Conservation (phyloP, 2,888 invertebrate species). For the Cephus sareptanus region DNA sequence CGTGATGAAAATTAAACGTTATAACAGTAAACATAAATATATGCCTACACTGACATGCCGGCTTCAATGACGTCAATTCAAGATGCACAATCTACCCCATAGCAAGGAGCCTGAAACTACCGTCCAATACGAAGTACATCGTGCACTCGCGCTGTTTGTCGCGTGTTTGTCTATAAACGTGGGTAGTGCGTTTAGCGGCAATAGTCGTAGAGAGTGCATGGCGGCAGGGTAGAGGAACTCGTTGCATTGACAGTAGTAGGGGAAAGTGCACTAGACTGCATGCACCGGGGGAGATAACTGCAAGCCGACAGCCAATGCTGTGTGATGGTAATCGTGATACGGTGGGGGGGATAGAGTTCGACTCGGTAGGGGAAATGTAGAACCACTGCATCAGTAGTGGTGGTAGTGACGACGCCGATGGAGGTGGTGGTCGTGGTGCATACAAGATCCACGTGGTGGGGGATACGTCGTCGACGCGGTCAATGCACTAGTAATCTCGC, state of each 20-base stretch:
- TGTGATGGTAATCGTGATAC: neutral
- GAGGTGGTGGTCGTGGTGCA: constrained; percentile 22
- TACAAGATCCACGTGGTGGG: constrained; percentile 37
- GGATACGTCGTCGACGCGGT: constrained; percentile 42
- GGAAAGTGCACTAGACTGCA: neutral
- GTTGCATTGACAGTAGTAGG: neutral
- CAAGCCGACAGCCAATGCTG: neutral
- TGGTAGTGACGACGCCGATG: constrained; percentile 13
- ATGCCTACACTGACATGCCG: neutral
- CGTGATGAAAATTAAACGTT: neutral
- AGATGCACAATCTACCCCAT: neutral
- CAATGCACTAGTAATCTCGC: constrained; percentile 59
- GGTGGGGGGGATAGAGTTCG: neutral
- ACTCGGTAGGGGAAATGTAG: neutral
- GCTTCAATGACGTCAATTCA: neutral
- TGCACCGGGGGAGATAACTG: neutral
- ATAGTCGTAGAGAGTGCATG: neutral
- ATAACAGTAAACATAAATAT: neutral
- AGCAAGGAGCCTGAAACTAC: neutral
- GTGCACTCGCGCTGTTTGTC: neutral
- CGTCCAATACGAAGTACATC: neutral
- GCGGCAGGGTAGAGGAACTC: neutral
- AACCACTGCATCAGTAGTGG: neutral
- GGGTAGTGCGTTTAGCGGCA: neutral
- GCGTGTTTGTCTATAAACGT: neutral